These are phyloP conservation scores for Hyposoter didymator DNA, from an alignment of 2,888 invertebrate species.

Conservation along the genomic window DNA sequence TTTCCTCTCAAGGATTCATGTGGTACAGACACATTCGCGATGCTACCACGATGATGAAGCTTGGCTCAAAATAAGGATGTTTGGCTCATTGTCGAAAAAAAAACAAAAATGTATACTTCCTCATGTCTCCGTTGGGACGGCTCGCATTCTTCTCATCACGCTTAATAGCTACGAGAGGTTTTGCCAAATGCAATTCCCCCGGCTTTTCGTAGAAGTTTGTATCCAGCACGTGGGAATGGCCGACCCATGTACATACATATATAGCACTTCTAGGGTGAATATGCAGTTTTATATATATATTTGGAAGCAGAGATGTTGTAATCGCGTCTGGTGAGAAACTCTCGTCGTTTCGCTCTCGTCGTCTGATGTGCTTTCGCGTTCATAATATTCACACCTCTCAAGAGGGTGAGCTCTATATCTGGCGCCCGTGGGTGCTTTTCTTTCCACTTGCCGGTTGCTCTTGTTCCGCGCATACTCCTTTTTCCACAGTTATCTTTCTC, in stretches of 20 bases:
- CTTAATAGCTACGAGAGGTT: slow-evolving; percentile 45
- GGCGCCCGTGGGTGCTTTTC: slow-evolving; percentile 58
- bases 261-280: slow-evolving; percentile 19
- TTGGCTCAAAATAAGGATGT: neutral
- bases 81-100: slow-evolving; percentile 12
- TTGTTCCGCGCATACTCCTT: slow-evolving; percentile 27
- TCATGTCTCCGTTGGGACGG: slow-evolving; percentile 34
- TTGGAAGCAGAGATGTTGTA: slow-evolving; percentile 37
- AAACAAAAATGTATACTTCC: slow-evolving; percentile 5
- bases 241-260: slow-evolving; percentile 4
- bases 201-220: slow-evolving; percentile 4
- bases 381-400: slow-evolving; percentile 67
- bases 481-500: slow-evolving; percentile 50
- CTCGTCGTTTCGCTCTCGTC: slow-evolving; percentile 47
- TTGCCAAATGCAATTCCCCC: slow-evolving; percentile 54
- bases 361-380: slow-evolving; percentile 59
- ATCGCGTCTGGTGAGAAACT: slow-evolving; percentile 54
- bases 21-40: neutral
- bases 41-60: neutral
- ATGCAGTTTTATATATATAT: slow-evolving; percentile 6
- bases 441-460: slow-evolving; percentile 36
- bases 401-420: slow-evolving; percentile 51
- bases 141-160: slow-evolving; percentile 46
- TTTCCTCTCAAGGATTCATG: neutral
- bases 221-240: slow-evolving; percentile 36